These are phyloP conservation scores for Scaptodrosophila lebanonensis DNA, from an alignment of 1,140 invertebrate species.

Conservation along the genomic window DNA sequence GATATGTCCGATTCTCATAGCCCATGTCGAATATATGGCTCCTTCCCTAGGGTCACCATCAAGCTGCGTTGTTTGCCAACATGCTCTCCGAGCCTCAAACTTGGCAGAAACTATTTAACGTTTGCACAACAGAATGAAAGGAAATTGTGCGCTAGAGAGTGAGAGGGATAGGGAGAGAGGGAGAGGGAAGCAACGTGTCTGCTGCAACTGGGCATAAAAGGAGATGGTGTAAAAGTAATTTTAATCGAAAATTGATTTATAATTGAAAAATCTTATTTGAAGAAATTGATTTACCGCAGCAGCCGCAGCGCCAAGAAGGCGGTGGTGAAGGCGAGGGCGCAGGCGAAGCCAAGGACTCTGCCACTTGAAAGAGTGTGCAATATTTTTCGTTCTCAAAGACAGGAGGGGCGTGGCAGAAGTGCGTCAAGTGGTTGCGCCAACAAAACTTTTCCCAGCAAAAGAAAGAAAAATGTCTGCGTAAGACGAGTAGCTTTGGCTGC, in stretches of 20 bases:
- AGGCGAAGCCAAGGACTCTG: no score
- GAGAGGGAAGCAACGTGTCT: no score
- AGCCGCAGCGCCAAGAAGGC: slow-evolving; percentile 41
- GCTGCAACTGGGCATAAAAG: slow-evolving; percentile 45
- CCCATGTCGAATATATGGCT: no score
- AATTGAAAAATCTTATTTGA: slow-evolving; percentile 76
- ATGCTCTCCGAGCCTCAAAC: no score
- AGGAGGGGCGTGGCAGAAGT: not conserved
- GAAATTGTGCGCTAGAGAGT: no score
- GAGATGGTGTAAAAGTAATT: slow-evolving; percentile 72
- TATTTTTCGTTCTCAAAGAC: slow-evolving; percentile 51
- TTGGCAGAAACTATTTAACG: no score
- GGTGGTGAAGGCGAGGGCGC: no score
- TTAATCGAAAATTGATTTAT: slow-evolving; percentile 77
- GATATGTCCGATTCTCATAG: no score
- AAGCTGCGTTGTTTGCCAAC: no score
- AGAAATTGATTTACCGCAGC: slow-evolving; percentile 76
- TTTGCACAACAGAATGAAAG: no score
- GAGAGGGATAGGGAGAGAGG: not conserved
- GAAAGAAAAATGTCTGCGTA: slow-evolving; percentile 65
- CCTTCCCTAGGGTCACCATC: no score
- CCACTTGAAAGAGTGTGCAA: slow-evolving; percentile 56
- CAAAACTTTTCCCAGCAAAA: slow-evolving; percentile 49
- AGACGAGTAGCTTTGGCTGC: slow-evolving; percentile 46
- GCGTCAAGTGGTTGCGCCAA: slow-evolving; percentile 68